Evolutionary conservation across 1,140 invertebrate genomes (phyloP), one percentile per base, ranked within the genome.

Genomic region (Nasonia giraulti): DNA sequence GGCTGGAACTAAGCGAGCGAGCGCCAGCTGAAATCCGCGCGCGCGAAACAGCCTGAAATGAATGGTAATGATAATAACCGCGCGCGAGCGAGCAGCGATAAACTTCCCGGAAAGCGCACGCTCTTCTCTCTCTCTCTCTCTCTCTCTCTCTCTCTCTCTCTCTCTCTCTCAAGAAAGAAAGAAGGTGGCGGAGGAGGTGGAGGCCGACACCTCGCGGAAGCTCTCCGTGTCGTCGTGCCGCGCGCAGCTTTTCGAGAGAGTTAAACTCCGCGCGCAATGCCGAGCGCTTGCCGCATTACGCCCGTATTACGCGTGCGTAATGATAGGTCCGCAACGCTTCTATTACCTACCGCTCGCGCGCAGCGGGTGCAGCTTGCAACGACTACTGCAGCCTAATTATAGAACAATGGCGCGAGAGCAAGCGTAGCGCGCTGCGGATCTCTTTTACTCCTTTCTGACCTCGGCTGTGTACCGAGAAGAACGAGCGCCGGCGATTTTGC

Each of bases 221-320:
- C 44, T 77, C 23, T 6, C 17, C 40, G 20, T 75, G 37, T 75
- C 74, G 40, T 47, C 74, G 40, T 20, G 0, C 75, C 17, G 47
- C 14, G 12, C 44, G 47, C 68, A 31, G 23, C 68, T 71, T 71
- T 33, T 71, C 68, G 68, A 17, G 23, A 50, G 12, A 71, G 68
- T 31, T 12, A 23, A 44, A 55, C 23, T 12, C 66, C 85, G 69
- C 55, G 80, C 75, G 79, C 71, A 23, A 55, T 14, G 6, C 66
- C 85, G 69, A 68, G 80, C 71, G 82, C 71, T 20, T 20, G 71
- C n/a, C 23, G 81, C 82, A 89, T 89, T 88, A 88, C 87, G 85
- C 83, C 89, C 88, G 89, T 88, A 91, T 91, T 91, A 91, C 89
- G 87, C 88, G 86, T n/a, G 55, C 17, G 17, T 91, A 90, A 91